Conservation (phyloP, 2,888 invertebrate genomes). For the Ligdia adustata region DNA sequence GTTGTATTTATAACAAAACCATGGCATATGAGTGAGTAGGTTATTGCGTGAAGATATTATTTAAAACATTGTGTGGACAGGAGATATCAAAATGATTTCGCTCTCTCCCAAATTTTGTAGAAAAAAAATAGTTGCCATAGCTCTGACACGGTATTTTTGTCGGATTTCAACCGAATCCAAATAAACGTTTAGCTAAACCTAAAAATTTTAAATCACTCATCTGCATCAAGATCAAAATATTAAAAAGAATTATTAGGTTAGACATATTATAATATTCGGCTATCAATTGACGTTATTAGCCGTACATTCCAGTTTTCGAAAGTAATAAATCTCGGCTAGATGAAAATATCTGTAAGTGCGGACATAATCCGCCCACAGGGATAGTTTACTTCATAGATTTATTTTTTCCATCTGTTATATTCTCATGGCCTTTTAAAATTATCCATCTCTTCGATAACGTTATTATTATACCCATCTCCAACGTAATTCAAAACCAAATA, state of each 20-base stretch:
- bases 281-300: background rate
- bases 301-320: slow-evolving; percentile 1
- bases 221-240: background rate
- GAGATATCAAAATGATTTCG: slow-evolving; percentile 13
- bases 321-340: slow-evolving; percentile 22
- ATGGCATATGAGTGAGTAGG: slow-evolving; percentile 61
- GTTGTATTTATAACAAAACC: slow-evolving; percentile 65
- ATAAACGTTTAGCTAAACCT: slow-evolving; percentile 6
- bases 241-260: background rate
- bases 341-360: slow-evolving; percentile 61
- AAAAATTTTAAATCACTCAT: background rate
- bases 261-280: background rate
- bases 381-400: slow-evolving; percentile 31
- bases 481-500: slow-evolving; percentile 33
- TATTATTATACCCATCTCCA: slow-evolving; percentile 23
- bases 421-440: slow-evolving; percentile 47
- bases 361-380: slow-evolving; percentile 58
- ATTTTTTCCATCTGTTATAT: slow-evolving; percentile 40
- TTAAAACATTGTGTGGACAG: slow-evolving; percentile 45
- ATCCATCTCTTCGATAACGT: slow-evolving; percentile 25
- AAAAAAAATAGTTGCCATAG: slow-evolving; percentile 9
- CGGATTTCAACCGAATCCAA: slow-evolving; percentile 5
- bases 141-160: background rate
- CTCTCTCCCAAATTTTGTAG: slow-evolving; percentile 2
- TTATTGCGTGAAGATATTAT: slow-evolving; percentile 58